A percentile compares a stretch with the other conserved stretches of the same genome.
Evolutionary conservation across 2,797 vertebrate genomes (phyloP).

Genomic region (Lepus oiostolus): DNA sequence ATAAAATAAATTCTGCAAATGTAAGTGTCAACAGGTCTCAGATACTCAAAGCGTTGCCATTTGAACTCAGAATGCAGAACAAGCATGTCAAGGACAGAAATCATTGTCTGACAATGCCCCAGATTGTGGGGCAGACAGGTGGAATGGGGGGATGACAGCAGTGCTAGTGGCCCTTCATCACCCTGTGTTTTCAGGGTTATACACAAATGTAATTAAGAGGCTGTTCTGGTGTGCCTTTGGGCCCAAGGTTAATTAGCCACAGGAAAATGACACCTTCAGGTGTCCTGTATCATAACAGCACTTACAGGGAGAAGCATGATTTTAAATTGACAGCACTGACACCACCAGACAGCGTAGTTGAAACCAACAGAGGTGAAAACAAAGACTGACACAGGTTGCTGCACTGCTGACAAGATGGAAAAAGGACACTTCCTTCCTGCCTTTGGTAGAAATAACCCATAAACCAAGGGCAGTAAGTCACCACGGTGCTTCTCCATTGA

Average conservation of each 20-base stretch:
- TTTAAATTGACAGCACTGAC: conserved; percentile 62
- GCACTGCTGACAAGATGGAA: background rate
- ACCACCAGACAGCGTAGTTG: background rate
- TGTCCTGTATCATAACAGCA: conserved; percentile 58
- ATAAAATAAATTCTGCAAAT: conserved; percentile 41
- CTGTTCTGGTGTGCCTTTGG: conserved; percentile 62
- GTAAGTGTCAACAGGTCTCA: conserved; percentile 47
- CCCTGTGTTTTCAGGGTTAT: conserved; percentile 61
- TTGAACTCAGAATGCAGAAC: conserved; percentile 77
- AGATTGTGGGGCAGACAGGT: conserved; percentile 62
- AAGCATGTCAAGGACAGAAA: conserved; percentile 74
- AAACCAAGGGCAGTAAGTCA: background rate
- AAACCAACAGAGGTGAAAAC: conserved; percentile 71
- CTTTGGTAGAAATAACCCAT: background rate
- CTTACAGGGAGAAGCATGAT: conserved; percentile 27
- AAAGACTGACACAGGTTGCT: conserved; percentile 62
- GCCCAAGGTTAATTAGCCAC: conserved; percentile 84
- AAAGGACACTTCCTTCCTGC: conserved; percentile 1
- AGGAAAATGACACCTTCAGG: conserved; percentile 77
- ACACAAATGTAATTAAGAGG: conserved; percentile 73
- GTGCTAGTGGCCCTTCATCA: conserved; percentile 24
- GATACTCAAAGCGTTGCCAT: conserved; percentile 54
- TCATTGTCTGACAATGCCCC: conserved; percentile 30
- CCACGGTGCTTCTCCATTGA: background rate
- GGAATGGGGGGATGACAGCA: conserved; percentile 47